Evolutionary conservation across 2,113 vertebrate genomes (phyloP), one percentile per base, ranked within the genome.

Genomic region (Antennarius striatus): DNA sequence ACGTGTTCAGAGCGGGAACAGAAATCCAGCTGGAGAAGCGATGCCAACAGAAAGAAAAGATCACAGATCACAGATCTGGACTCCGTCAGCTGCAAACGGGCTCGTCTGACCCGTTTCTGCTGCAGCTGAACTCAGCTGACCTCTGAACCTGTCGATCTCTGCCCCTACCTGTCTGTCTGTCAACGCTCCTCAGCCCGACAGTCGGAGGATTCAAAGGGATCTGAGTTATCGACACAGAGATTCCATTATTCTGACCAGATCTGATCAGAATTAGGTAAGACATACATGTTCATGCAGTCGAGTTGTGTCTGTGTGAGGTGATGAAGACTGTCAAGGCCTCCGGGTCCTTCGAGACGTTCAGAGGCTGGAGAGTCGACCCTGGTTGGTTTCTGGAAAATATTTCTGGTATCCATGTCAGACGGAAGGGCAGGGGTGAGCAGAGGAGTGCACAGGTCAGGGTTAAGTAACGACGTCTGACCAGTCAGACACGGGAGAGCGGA

Each of bases 401-500:
- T 86, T 36, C 32, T 29, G n/a, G 72, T 83, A 69, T 86, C 77
- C 70, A 68, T 83, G 86, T 84, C 82, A 87, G 56, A 78, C 45
- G 58, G 45, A 61, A 77, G 75, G 69, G 71, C 64, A 81, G 40
- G 62, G 71, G 71, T 79, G 64, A 83, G 62, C 7, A 11, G 63
- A 59, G 62, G 65, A 65, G 7, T 56, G 72, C 67, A 72, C 67
- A 61, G 72, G 56, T 57, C 69, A 68, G 54, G 6, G 52, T 72
- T 60, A n/a, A 69, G 49, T 55, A 69, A 77, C 62, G 52, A 73
- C 48, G 61, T 14, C 52, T 59, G 72, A 77, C 63, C 55, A 4
- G 60, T 66, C 49, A 64, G 40, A 54, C 6, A 55, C 39, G 5
- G 11, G 42, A 4, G 32, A 17, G 40, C 4, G 32, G 16, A 36